Conservation (phyloP, 2,888 invertebrate genomes). For the Microctonus aethiopoides region DNA sequence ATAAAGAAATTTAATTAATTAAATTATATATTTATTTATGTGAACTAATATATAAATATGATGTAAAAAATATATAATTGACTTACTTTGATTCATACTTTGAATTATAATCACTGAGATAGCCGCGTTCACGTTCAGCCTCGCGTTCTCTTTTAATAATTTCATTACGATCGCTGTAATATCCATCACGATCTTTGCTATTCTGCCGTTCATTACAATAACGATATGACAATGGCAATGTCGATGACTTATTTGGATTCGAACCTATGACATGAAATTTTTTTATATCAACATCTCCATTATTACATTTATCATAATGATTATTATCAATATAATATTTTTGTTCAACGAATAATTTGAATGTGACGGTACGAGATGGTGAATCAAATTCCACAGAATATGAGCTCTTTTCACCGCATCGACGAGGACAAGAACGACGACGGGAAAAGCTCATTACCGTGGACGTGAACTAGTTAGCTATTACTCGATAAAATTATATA, state of each 20-base stretch:
- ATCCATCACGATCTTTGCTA: slow-evolving; percentile 82
- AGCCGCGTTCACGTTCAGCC: slow-evolving; percentile 75
- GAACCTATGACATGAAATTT: slow-evolving; percentile 69
- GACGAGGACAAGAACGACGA: not conserved
- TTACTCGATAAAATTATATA: slow-evolving; percentile 45
- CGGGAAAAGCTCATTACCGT: slow-evolving; percentile 35
- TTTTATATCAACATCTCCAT: slow-evolving; percentile 6
- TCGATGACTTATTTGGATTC: slow-evolving; percentile 83
- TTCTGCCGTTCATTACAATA: slow-evolving; percentile 71
- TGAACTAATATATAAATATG: slow-evolving; percentile 14
- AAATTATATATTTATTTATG: too few species aligned
- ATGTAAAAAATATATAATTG: slow-evolving; percentile 8
- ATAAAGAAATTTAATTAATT: not conserved
- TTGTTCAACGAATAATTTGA: slow-evolving; percentile 29
- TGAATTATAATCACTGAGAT: slow-evolving; percentile 84
- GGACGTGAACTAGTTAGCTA: slow-evolving; percentile 39
- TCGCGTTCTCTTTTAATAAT: slow-evolving; percentile 80
- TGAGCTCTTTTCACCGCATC: slow-evolving; percentile 11
- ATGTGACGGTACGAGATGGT: slow-evolving; percentile 27
- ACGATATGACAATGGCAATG: slow-evolving; percentile 83
- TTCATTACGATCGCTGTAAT: slow-evolving; percentile 91
- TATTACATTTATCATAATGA: slow-evolving; percentile 18
- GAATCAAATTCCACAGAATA: slow-evolving; percentile 32
- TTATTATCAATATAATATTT: slow-evolving; percentile 17
- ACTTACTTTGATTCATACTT: slow-evolving; percentile 68